Conservation (phyloP, 2,113 vertebrate species). For the Channa maculata region DNA sequence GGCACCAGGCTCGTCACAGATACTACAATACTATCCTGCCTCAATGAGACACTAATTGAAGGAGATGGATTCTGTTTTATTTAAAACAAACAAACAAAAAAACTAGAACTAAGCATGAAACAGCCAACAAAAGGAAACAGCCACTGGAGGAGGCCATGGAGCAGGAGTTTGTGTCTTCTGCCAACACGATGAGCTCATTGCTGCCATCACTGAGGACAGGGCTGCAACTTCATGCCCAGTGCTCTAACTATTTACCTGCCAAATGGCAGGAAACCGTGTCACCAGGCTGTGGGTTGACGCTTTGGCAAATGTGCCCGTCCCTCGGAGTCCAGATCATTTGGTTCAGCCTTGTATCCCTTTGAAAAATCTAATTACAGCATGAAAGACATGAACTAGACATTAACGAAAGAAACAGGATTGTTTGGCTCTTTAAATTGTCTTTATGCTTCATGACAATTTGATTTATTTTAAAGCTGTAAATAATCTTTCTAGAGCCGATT, state of each 20-base stretch:
- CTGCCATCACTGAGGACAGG: constrained; percentile 22
- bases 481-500: neutral
- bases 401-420: neutral
- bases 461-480: neutral
- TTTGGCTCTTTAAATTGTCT: neutral
- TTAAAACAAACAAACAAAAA: neutral
- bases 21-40: no score
- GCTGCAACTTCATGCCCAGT: constrained; percentile 37
- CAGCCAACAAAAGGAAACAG: constrained; percentile 29
- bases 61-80: no score
- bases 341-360: constrained; percentile 30
- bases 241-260: constrained; percentile 20
- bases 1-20: no score
- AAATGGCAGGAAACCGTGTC: constrained; percentile 54
- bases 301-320: constrained; percentile 25
- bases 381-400: neutral
- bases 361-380: constrained; percentile 8
- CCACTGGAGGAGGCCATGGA: constrained; percentile 28
- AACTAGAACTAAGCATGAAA: neutral
- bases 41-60: no score
- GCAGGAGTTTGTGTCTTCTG: constrained; percentile 14
- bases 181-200: constrained; percentile 38
- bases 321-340: constrained; percentile 26
- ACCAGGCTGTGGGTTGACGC: constrained; percentile 34
- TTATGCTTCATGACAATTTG: neutral